phyloP scores from a whole-genome alignment of 2,113 vertebrate genomes.

The Macaca mulatta region DNA sequence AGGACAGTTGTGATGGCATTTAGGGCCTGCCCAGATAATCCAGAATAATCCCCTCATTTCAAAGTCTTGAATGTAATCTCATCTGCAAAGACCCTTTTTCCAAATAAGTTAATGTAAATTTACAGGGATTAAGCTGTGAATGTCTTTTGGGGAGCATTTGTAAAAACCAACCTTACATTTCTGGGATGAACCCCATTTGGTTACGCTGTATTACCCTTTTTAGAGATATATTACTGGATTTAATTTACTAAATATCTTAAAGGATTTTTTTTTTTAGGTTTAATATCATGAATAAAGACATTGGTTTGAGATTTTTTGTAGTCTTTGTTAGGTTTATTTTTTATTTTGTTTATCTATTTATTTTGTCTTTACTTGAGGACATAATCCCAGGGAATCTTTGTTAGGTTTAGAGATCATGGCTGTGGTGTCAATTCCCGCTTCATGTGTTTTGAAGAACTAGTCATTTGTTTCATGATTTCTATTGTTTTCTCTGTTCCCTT shows the following conservation, averaged over 20 bases:
- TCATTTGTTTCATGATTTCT: not conserved
- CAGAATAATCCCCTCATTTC: not conserved
- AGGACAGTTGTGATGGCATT: not conserved
- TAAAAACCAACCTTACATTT: not conserved
- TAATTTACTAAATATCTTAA: not conserved
- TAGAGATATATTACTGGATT: not conserved
- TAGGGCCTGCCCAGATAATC: not conserved
- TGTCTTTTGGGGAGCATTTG: not conserved
- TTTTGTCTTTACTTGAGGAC: too few species aligned
- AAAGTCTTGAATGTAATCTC: not conserved
- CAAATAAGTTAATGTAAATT: not conserved
- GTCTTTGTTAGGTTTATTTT: not conserved
- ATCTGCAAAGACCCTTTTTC: not conserved
- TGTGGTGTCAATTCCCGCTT: not conserved
- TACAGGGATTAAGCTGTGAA: not conserved
- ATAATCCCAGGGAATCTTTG: too few species aligned
- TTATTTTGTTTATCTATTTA: too few species aligned
- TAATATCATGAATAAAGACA: not conserved
- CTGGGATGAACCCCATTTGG: not conserved
- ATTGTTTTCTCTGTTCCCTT: not conserved
- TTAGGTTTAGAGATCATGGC: not conserved
- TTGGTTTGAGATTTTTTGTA: not conserved
- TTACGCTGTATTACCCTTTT: not conserved
- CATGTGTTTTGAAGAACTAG: constrained; percentile 3
- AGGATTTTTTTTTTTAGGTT: not conserved